Percentiles rank a stretch among this genome's conserved stretches.
These are phyloP conservation scores for Noctua janthina DNA, from an alignment of 2,888 invertebrate genomes.

Conservation along the genomic window DNA sequence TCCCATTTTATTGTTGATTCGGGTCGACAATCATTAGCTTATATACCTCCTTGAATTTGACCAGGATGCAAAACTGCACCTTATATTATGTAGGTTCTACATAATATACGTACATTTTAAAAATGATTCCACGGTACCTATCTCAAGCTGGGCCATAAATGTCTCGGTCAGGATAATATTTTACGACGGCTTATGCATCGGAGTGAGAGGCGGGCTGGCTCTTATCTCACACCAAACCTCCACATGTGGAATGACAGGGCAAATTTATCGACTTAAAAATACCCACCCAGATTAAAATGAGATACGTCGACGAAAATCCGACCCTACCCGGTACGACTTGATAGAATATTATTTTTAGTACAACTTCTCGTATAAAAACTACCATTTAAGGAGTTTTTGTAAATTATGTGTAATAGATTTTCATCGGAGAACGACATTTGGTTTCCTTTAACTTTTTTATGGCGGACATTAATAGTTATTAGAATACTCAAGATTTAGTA, in stretches of 20 bases:
- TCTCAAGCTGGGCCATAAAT: conserved; percentile 86
- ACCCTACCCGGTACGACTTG: conserved; percentile 68
- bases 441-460: conserved; percentile 60
- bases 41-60: no score
- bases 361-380: conserved; percentile 65
- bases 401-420: conserved; percentile 70
- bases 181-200: conserved; percentile 84
- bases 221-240: conserved; percentile 83
- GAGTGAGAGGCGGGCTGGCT: conserved; percentile 80
- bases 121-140: conserved; percentile 86
- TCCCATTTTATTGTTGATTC: no score
- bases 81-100: conserved; percentile 30
- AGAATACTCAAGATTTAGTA: conserved; percentile 32
- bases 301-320: conserved; percentile 81
- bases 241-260: conserved; percentile 88
- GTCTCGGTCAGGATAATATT: conserved; percentile 89
- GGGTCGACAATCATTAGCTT: no score
- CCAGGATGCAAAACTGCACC: no score
- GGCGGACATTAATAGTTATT: conserved; percentile 24
- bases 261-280: conserved; percentile 90
- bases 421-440: conserved; percentile 64
- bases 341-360: conserved; percentile 83
- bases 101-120: conserved; percentile 71
- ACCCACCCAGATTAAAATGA: conserved; percentile 87
- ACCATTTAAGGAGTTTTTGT: conserved; percentile 63